A percentile compares a stretch with the other conserved stretches of the same genome.
Evolutionary conservation across 2,888 invertebrate species (phyloP).

Genomic region (Papilio gigon): DNA sequence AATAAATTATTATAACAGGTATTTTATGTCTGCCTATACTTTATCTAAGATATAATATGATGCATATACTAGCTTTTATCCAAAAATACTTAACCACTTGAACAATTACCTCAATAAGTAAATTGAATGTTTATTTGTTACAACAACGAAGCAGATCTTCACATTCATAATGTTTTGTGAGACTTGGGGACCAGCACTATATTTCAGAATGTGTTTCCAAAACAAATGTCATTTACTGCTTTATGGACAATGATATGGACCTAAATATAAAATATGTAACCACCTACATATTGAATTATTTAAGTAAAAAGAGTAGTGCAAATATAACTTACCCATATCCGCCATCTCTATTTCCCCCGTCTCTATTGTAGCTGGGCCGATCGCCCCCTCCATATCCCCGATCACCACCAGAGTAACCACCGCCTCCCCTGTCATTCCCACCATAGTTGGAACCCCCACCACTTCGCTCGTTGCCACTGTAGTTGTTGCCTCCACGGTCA

Average conservation of each 20-base stretch:
- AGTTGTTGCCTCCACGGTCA: slow-evolving; percentile 67
- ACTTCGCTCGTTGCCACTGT: slow-evolving; percentile 72
- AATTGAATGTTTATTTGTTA: not conserved
- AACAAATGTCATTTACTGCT: not conserved
- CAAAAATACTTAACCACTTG: not conserved
- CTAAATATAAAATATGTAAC: not conserved
- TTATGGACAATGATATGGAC: not conserved
- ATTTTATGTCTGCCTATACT: not conserved
- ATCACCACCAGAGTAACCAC: slow-evolving; percentile 71
- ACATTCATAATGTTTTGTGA: too few species aligned
- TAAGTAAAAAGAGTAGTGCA: not conserved
- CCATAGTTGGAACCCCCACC: slow-evolving; percentile 69
- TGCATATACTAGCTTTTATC: not conserved
- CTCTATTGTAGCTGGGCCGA: slow-evolving; percentile 79
- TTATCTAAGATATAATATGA: not conserved
- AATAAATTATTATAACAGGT: not conserved
- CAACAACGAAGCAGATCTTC: too few species aligned
- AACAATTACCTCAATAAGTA: not conserved
- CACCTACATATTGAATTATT: not conserved
- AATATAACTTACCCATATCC: slow-evolving; percentile 82
- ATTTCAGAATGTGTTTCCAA: too few species aligned
- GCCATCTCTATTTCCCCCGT: slow-evolving; percentile 82
- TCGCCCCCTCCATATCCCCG: slow-evolving; percentile 75
- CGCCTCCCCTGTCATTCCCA: slow-evolving; percentile 62
- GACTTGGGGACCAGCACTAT: too few species aligned